These are phyloP conservation scores for Deilephila elpenor DNA, from an alignment of 2,888 invertebrate genomes.

Conservation along the genomic window DNA sequence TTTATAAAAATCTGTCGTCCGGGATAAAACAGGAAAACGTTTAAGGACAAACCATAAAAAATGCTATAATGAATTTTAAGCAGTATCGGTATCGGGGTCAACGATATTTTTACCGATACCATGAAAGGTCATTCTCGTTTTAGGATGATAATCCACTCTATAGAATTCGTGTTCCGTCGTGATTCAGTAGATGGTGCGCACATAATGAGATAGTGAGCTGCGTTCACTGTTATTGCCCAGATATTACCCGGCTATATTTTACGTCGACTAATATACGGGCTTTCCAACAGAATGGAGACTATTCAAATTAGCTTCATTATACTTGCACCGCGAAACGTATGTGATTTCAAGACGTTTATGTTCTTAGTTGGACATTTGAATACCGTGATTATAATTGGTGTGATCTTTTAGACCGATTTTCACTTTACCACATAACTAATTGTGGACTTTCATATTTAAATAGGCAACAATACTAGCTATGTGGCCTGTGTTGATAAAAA, in stretches of 20 bases:
- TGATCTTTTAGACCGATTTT: no score
- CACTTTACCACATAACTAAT: no score
- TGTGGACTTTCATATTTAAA: no score
- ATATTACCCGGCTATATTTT: conserved; percentile 31
- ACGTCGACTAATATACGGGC: conserved; percentile 22
- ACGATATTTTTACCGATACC: no score
- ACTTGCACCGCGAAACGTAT: conserved; percentile 27
- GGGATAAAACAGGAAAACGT: no score
- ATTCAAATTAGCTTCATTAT: conserved; percentile 25
- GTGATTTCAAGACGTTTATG: not conserved
- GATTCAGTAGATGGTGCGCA: conserved; percentile 32
- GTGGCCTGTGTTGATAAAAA: no score
- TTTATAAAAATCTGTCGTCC: no score
- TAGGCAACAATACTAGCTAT: no score
- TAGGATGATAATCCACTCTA: conserved; percentile 26
- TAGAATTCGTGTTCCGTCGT: conserved; percentile 32
- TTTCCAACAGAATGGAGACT: conserved; percentile 25
- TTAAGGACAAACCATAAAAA: no score
- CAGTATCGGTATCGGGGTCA: no score
- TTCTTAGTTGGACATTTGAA: not conserved
- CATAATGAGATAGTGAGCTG: conserved; percentile 33
- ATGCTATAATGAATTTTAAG: no score
- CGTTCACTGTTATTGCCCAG: conserved; percentile 31
- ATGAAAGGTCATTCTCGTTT: no score
- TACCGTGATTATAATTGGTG: not conserved